Base-by-base conservation (phyloP, 2,113 vertebrate genomes). In the Protobothrops mucrosquamatus region DNA sequence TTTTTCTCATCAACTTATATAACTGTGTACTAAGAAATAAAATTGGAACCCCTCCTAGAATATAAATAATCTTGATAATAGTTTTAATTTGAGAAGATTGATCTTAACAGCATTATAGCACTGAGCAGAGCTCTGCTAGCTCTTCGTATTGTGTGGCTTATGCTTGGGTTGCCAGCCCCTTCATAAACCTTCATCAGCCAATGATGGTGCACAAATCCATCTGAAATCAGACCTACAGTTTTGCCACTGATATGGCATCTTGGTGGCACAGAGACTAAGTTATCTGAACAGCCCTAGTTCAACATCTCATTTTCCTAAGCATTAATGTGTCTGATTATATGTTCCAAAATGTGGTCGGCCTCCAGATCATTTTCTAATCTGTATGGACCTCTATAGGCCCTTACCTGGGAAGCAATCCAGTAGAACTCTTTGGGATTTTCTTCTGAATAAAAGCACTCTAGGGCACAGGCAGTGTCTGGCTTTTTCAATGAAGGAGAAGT, bases 401-500 rank as follows among this genome's bases (percentile, higher is more conserved):
- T 51, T 61, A 23, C 2, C 54, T 15, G 51, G 46, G 26, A 43
- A 57, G 46, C n/a, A 51, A 18, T 14, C 51, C 61, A 39, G 29
- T 26, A 14, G 34, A 74, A 74, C n/a, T 55, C 48, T 39, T 1
- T 12, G 0, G 24, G 15, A 48, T 22, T 48, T 89, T 26, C 22
- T 56, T 89, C 51, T 56, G 92, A 89, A 56, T 81, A 69, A 11
- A 0, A 22, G 24, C 95, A 23, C 93, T 92, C 56, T 48, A 54
- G 51, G 48, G 64, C 48, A 54, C 0, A 61, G 18, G 43, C 0
- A 4, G 22, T 5, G 2, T 12, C 56, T 85, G 14, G 12, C 22
- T 90, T 86, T 56, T 92, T 51, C 51, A 92, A 81, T 52, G 52
- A 93, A 85, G 90, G 92, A 91, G 48, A 51, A 51, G 74, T 88